Conservation (phyloP, 2,113 vertebrate species). For the Pantherophis guttatus region DNA sequence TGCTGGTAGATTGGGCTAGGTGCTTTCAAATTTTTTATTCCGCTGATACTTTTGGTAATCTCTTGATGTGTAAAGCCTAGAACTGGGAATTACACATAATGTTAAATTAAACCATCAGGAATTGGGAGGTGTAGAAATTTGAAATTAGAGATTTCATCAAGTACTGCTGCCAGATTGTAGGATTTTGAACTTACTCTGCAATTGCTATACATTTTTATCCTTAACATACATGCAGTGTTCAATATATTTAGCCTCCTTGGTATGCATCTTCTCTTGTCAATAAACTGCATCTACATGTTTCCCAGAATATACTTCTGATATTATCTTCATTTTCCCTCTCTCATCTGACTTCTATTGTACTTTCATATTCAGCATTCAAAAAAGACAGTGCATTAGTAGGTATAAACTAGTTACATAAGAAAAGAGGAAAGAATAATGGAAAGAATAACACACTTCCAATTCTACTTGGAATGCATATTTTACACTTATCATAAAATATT, state of each 20-base stretch:
- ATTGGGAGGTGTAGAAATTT: no score
- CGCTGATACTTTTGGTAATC: not conserved
- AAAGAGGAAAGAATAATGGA: not conserved
- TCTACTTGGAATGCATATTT: not conserved
- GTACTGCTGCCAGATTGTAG: no score
- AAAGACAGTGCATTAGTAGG: not conserved
- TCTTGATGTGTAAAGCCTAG: not conserved
- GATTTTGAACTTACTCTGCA: no score
- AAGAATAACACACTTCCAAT: not conserved
- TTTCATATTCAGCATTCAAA: not conserved
- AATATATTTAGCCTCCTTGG: no score
- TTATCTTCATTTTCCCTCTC: not conserved
- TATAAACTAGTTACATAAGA: not conserved
- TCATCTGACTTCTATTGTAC: not conserved
- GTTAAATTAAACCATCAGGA: no score
- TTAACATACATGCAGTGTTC: no score
- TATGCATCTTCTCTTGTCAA: not conserved
- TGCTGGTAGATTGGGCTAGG: no score
- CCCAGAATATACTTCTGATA: not conserved
- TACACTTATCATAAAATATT: not conserved
- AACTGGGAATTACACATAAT: not conserved
- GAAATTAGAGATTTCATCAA: no score
- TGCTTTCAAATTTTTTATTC: not conserved
- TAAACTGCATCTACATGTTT: not conserved
- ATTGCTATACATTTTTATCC: no score